Evolutionary conservation across 2,797 vertebrate genomes (phyloP), one percentile per base, ranked within the genome.

Genomic region (Ceyx erithaca): DNA sequence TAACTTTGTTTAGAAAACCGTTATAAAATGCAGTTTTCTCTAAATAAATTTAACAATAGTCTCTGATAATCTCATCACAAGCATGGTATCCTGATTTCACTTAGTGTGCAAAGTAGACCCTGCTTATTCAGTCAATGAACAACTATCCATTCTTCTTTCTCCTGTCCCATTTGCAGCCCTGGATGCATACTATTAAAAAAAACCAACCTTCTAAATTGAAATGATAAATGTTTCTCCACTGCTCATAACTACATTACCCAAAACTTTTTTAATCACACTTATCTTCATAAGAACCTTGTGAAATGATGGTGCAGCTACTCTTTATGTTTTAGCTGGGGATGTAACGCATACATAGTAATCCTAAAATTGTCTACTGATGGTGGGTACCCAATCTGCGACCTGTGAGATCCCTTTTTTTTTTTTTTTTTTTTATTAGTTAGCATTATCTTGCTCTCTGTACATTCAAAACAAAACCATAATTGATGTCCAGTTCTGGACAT

Each of bases 191-290:
- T 89, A 68, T 64, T 87, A 64, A 92, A 94, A 71, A 41, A 89
- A 54, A 6, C 14, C 37, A 14, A 14, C 33, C 33, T 57, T 71
- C 25, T 71, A 70, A 94, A 92, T 85, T 61, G 62, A 77, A 88
- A 82, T 77, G 75, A 95, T 87, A 73, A 87, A 90, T 85, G 19
- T 73, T 95, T 73, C 86, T 94, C 64, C 75, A 64, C 68, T 52
- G 84, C 46, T 92, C 33, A 41, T 85, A 45, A 70, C 52, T 30
- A 80, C 0, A 1, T 82, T 89, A 95, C 67, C 79, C 80, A 89
- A 93, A 94, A 82, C 88, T 92, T 88, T 25, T 92, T 93, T 91
- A 82, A 88, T 95, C 78, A 90, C 64, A 86, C 75, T 92, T 80
- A 82, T 77, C 88, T 92, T 93, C 40, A 12, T 89, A 94, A 89